phyloP scores from a whole-genome alignment of 2,113 vertebrate species.

The Ciconia stormi region DNA sequence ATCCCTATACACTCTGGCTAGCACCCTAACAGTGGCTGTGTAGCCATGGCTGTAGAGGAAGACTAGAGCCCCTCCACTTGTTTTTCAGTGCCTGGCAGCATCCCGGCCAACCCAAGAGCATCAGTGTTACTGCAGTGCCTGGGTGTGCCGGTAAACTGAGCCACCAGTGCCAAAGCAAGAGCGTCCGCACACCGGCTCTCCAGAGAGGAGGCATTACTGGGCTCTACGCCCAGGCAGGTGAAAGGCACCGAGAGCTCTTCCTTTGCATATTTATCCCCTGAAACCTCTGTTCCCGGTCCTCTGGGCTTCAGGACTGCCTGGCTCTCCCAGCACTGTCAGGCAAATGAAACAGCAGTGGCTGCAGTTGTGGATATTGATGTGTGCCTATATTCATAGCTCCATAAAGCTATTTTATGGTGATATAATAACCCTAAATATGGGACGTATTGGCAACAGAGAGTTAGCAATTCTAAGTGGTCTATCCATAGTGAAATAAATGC shows the following conservation, averaged over 20 bases:
- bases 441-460: conserved; percentile 33
- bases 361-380: conserved; percentile 7
- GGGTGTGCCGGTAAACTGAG: neutral
- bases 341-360: neutral
- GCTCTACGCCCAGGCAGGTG: too few species aligned
- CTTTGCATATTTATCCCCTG: neutral
- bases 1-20: accelerated
- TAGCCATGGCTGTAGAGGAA: neutral
- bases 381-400: conserved; percentile 28
- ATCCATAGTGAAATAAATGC: conserved; percentile 29
- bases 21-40: accelerated
- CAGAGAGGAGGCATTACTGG: neutral
- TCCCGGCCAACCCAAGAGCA: neutral
- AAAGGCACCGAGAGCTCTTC: neutral
- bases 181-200: accelerated
- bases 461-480: neutral
- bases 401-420: conserved; percentile 60
- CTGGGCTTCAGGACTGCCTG: neutral
- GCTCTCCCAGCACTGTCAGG: neutral
- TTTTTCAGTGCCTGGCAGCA: neutral
- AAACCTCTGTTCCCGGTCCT: neutral
- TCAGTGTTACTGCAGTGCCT: neutral
- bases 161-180: neutral
- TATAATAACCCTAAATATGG: conserved; percentile 58
- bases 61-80: too few species aligned